Base-by-base conservation (phyloP, 2,888 invertebrate genomes). In the Drosophila aldrichi region DNA sequence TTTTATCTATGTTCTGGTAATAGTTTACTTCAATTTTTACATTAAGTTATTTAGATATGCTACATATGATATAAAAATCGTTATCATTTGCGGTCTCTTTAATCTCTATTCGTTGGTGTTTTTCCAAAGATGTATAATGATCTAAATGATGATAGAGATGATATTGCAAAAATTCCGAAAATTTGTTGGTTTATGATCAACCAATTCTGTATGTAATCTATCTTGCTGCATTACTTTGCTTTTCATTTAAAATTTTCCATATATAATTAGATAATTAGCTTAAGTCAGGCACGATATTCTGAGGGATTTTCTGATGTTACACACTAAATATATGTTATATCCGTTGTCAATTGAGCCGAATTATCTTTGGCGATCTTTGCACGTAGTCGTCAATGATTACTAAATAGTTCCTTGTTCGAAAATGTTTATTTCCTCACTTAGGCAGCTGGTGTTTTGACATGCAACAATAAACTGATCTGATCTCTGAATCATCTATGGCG, bases 381-480 rank as follows among this genome's bases (percentile, higher is more conserved):
- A 73, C 76, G 64, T 62, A 56, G 40, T 73, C 36, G 36, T 48
- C n/a, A 59, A 69, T 58, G 60, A 22, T 72, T 54, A 25, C 68
- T 55, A 52, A 75, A 44, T 64, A 72, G 72, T 76, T 75, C 76
- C 75, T 68, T 38, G 76, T 75, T 68, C 51, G 34, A 52, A 49
- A 57, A 34, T 18, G 56, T 40, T 58, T 58, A 61, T 65, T 75
- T 76, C 72, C 64, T 71, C 38, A 52, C 62, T 49, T 29, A 48
- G 48, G 29, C 29, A 22, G 22, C 14, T 12, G 0, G 25, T 63
- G 57, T 43, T 62, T 46, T 36, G 36, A 66, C 71, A 74, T 38
- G 70, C 43, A 52, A 71, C 55, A 63, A 48, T 40, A 20, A 58
- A n/a, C 69, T 76, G 63, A 64, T 68, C 60, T 32, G 29, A 36